Evolutionary conservation across 2,797 vertebrate species (phyloP).

Genomic region (Galagoides demidoff): DNA sequence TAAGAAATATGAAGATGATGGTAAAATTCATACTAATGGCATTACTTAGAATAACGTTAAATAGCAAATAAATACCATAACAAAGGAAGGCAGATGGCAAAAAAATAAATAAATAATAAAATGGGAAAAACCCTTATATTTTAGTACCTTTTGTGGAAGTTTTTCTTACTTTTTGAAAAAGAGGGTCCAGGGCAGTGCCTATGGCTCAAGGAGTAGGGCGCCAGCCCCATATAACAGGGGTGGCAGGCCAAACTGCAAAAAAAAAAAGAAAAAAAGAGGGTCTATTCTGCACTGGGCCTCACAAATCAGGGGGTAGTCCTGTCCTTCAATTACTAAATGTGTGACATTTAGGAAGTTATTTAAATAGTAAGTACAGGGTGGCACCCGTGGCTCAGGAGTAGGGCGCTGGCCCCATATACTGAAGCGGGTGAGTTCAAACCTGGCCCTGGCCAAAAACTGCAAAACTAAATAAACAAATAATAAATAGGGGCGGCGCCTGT

Average conservation of each 20-base stretch:
- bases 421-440: too few relatives aligned
- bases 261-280: background rate
- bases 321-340: background rate
- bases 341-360: background rate
- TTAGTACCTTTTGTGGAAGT: background rate
- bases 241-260: too few relatives aligned
- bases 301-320: background rate
- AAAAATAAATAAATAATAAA: background rate
- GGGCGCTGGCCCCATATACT: too few relatives aligned
- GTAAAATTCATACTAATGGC: background rate
- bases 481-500: too few relatives aligned
- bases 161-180: slow-evolving; percentile 12
- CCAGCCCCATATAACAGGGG: too few relatives aligned
- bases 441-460: too few relatives aligned
- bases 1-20: background rate
- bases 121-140: background rate
- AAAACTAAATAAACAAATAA: too few relatives aligned
- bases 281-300: background rate
- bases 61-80: background rate
- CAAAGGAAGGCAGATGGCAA: background rate
- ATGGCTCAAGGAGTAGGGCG: too few relatives aligned
- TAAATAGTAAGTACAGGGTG: background rate
- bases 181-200: too few relatives aligned
- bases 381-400: too few relatives aligned
- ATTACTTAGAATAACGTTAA: background rate